Conservation (phyloP, 2,797 vertebrate genomes). For the Melanotaenia maccullochi region DNA sequence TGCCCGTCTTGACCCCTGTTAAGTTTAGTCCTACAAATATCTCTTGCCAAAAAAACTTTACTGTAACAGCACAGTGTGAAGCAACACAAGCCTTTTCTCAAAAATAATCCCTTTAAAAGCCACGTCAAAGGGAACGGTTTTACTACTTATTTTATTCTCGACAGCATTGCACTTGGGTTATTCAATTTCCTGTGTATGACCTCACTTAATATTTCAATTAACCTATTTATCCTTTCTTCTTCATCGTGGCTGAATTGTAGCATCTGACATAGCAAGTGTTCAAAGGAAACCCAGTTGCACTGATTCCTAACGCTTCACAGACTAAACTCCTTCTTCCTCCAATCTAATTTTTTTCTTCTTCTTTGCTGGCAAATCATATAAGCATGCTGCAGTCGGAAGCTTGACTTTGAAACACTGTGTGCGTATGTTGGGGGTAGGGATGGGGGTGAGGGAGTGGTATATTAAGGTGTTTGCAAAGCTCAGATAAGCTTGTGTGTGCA, state of each 20-base stretch:
- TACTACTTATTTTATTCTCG: constrained; percentile 5
- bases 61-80: background rate
- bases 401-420: constrained; percentile 59
- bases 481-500: constrained; percentile 65
- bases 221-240: constrained; percentile 54
- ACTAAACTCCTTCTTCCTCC: constrained; percentile 34
- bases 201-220: constrained; percentile 61
- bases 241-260: constrained; percentile 28
- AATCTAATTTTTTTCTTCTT: constrained; percentile 20
- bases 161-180: constrained; percentile 22
- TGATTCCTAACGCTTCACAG: constrained; percentile 49
- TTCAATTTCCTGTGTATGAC: constrained; percentile 33
- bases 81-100: background rate
- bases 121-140: constrained; percentile 22
- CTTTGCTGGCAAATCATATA: constrained; percentile 48
- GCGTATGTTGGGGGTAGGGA: background rate
- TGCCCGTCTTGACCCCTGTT: constrained; percentile 28
- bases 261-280: constrained; percentile 33
- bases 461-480: constrained; percentile 54
- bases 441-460: background rate
- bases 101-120: constrained; percentile 5
- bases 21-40: constrained; percentile 9
- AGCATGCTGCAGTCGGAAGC: constrained; percentile 43
- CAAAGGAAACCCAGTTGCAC: constrained; percentile 48
- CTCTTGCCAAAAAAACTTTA: constrained; percentile 2